Evolutionary conservation across 2,888 invertebrate species (phyloP), one percentile per base, ranked within the genome.

Genomic region (Digitonthophagus gazella): DNA sequence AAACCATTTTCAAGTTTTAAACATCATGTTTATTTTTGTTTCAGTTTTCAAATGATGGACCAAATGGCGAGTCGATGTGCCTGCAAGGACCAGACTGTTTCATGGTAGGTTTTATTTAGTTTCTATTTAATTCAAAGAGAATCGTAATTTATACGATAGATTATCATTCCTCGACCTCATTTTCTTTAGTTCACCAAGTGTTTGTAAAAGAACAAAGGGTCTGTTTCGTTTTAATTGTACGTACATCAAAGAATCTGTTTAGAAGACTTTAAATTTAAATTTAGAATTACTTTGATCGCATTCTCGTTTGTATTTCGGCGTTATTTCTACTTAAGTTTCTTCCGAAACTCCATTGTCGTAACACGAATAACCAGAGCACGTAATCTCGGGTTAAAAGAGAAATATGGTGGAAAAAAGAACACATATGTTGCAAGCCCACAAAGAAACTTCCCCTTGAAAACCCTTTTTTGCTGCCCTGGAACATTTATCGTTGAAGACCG

Each of bases 41-140:
- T 78, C 87, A 89, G 89, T 89, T 89, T 77, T 87, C 88, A 78
- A 85, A 86, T 82, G 87, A 87, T 74, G 85, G 87, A 69, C 86
- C 87, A 76, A 84, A 87, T 80, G 88, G 88, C 81, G 88, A 88
- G 83, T 87, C 87, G 69, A 87, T 88, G 80, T 90, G 89, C 83
- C 85, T 89, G 82, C 89, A 89, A 82, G 89, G 88, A 80, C 88
- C 89, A 75, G 89, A 89, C 84, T 90, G 89, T 82, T 90, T 89
- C 84, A 89, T 89, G 89, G 89, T 89, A 82, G 88, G 89, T 86
- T 61, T 44, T 44, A 8, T 44, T 6, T 8, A 44, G 8, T 44
- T 44, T 44, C 1, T 44, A n/a, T 44, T 44, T 44, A 44, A 44
- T 44, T 44, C 2, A 44, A 44, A 2, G 28, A 8, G 6, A 44